phyloP scores from a whole-genome alignment of 2,888 invertebrate genomes.

The Acleris holmiana region DNA sequence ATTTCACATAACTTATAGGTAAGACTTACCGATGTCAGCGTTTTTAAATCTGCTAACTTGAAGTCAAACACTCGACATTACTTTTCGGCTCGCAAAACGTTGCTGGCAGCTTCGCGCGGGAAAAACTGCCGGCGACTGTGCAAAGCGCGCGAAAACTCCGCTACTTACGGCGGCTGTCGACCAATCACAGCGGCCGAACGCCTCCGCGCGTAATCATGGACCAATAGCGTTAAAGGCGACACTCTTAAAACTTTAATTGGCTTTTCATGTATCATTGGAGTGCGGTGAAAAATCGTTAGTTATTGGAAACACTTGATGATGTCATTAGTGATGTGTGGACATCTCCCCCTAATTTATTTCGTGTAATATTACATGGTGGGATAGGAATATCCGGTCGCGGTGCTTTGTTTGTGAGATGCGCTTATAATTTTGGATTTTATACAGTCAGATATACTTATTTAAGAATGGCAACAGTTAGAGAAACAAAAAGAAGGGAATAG shows the following conservation, averaged over 20 bases:
- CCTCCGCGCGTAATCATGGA: slow-evolving; percentile 57
- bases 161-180: slow-evolving; percentile 65
- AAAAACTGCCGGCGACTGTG: slow-evolving; percentile 70
- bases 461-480: no score
- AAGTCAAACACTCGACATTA: slow-evolving; percentile 61
- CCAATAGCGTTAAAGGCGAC: slow-evolving; percentile 70
- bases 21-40: slow-evolving; percentile 50
- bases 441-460: no score
- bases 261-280: slow-evolving; percentile 69
- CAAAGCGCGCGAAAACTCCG: slow-evolving; percentile 74
- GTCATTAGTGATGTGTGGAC: background rate
- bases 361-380: background rate
- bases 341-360: background rate
- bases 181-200: slow-evolving; percentile 68
- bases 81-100: slow-evolving; percentile 48
- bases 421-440: no score
- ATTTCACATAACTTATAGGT: slow-evolving; percentile 9
- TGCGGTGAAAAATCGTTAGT: slow-evolving; percentile 32
- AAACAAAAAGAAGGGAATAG: no score
- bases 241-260: slow-evolving; percentile 78
- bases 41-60: slow-evolving; percentile 36
- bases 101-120: slow-evolving; percentile 57
- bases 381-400: background rate
- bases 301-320: slow-evolving; percentile 35
- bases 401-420: no score